Evolutionary conservation across 2,797 vertebrate species (phyloP).

Genomic region (Bradypus variegatus): DNA sequence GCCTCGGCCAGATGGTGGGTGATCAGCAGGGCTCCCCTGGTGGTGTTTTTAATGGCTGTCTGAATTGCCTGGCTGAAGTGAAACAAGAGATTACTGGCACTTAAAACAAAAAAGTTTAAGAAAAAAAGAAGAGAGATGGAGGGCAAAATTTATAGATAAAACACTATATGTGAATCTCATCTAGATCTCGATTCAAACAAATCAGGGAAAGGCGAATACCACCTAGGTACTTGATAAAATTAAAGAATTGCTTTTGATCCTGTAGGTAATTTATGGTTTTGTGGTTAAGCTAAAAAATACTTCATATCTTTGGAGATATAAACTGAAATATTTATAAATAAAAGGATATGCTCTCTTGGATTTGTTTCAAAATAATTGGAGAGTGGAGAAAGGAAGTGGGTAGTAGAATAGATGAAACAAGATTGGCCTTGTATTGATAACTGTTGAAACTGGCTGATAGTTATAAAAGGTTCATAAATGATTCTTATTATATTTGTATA

Average conservation of each 20-base stretch:
- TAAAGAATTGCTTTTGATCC: not conserved
- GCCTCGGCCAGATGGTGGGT: slow-evolving; percentile 94
- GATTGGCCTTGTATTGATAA: not conserved
- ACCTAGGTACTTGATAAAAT: not conserved
- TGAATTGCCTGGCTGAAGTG: slow-evolving; percentile 81
- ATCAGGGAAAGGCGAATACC: not conserved
- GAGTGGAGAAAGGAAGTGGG: not conserved
- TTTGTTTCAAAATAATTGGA: not conserved
- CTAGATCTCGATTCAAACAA: not conserved
- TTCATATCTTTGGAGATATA: not conserved
- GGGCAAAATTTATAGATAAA: not conserved
- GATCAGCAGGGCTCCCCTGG: slow-evolving; percentile 81
- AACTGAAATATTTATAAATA: not conserved
- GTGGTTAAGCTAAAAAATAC: not conserved
- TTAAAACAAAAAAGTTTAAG: not conserved
- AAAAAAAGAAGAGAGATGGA: not conserved
- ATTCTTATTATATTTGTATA: not conserved
- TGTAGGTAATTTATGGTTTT: not conserved
- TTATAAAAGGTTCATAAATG: not conserved
- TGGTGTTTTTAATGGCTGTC: slow-evolving; percentile 76
- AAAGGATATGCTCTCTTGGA: not conserved
- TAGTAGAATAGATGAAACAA: not conserved
- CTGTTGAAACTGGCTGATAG: not conserved
- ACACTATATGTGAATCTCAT: not conserved
- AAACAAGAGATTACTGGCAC: not conserved